phyloP scores from a whole-genome alignment of 1,140 invertebrate genomes.

The Pogonomyrmex barbatus region DNA sequence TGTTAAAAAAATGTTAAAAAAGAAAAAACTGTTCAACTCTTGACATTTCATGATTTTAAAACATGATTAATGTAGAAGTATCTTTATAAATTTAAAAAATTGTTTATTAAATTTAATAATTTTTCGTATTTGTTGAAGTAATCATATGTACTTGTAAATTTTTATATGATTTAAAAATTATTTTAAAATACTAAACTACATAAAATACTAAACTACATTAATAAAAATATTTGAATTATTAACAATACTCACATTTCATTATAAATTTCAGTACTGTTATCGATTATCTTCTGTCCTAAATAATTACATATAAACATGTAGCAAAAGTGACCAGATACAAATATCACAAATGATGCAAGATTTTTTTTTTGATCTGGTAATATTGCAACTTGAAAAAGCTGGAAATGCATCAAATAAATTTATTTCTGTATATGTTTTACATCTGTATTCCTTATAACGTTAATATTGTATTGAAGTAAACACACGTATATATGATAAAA shows the following conservation, averaged over 20 bases:
- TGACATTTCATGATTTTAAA: neutral
- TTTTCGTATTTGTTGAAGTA: neutral
- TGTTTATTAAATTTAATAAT: neutral
- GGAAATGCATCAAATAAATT: neutral
- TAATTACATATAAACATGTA: constrained; percentile 50
- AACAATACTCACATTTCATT: constrained; percentile 19
- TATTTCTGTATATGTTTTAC: neutral
- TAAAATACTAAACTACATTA: neutral
- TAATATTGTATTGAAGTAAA: neutral
- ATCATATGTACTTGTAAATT: too few species aligned
- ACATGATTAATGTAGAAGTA: neutral
- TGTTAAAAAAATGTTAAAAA: neutral
- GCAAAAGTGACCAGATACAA: constrained; percentile 31
- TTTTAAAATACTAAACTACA: neutral
- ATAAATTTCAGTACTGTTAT: constrained; percentile 16
- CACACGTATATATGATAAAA: neutral
- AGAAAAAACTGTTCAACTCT: neutral
- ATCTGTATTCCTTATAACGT: neutral
- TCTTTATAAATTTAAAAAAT: neutral
- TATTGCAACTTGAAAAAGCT: constrained; percentile 21
- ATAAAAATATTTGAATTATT: neutral
- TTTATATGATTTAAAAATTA: too few species aligned
- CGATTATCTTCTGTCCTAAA: constrained; percentile 33
- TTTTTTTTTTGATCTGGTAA: neutral
- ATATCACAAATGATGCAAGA: neutral